A percentile compares a stretch with the other conserved stretches of the same genome.
phyloP scores from a whole-genome alignment of 2,888 invertebrate species.

The Diarsia brunnea region DNA sequence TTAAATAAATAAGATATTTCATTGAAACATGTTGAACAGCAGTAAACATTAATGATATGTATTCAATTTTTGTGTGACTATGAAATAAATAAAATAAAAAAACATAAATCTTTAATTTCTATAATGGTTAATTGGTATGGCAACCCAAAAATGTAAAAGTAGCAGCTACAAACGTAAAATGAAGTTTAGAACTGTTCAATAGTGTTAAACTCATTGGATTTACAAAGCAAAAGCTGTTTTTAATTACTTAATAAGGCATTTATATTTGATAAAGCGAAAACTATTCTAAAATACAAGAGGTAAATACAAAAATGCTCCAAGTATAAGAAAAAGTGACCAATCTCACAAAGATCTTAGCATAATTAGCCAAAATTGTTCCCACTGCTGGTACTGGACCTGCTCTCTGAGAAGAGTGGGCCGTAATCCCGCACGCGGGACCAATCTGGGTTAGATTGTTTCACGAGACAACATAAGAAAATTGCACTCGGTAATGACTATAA shows the following conservation, averaged over 20 bases:
- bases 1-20: slow-evolving; percentile 58
- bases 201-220: slow-evolving; percentile 5
- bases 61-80: slow-evolving; percentile 84
- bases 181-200: background rate
- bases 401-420: background rate
- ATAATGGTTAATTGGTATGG: slow-evolving; percentile 65
- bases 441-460: background rate
- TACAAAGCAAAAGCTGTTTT: background rate
- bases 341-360: background rate
- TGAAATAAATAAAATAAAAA: slow-evolving; percentile 80
- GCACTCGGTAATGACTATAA: background rate
- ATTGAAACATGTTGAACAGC: slow-evolving; percentile 83
- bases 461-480: background rate
- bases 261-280: background rate
- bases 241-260: background rate
- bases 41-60: slow-evolving; percentile 81
- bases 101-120: slow-evolving; percentile 77
- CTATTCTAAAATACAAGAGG: slow-evolving; percentile 15
- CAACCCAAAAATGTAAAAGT: slow-evolving; percentile 42
- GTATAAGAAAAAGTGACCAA: background rate
- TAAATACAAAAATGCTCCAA: background rate
- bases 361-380: background rate
- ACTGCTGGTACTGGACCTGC: background rate
- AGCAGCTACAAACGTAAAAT: slow-evolving; percentile 20
- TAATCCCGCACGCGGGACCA: background rate